Percentiles rank a stretch among this genome's conserved stretches.
These are phyloP conservation scores for Halichoeres trimaculatus DNA, from an alignment of 2,113 vertebrate genomes.

Conservation along the genomic window DNA sequence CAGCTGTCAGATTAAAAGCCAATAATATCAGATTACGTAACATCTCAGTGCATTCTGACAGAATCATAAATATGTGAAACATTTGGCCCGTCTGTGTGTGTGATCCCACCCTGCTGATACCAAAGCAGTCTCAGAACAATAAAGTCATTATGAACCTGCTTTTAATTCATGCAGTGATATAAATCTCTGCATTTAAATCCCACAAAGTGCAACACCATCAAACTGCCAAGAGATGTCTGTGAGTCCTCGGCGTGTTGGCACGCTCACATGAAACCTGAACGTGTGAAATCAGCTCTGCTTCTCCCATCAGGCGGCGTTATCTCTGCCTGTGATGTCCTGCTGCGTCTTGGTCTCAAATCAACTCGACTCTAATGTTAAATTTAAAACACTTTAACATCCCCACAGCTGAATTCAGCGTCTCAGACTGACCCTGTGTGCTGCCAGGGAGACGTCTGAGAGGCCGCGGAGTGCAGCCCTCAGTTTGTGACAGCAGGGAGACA, in stretches of 20 bases:
- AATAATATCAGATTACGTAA: too few species aligned
- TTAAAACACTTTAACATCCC: slow-evolving; percentile 4
- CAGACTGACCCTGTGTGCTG: slow-evolving; percentile 29
- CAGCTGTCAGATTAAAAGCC: too few species aligned
- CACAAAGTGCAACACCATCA: slow-evolving; percentile 7
- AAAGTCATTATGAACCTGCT: neutral
- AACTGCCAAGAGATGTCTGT: neutral
- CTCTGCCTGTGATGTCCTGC: neutral
- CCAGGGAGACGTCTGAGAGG: slow-evolving; percentile 28
- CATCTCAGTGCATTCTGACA: too few species aligned
- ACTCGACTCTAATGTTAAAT: slow-evolving; percentile 30
- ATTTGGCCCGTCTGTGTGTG: neutral
- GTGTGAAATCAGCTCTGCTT: slow-evolving; percentile 27
- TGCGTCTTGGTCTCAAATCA: slow-evolving; percentile 31
- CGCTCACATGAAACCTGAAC: slow-evolving; percentile 1
- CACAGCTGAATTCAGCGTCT: neutral
- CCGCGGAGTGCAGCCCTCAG: slow-evolving; percentile 34
- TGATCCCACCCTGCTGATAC: neutral
- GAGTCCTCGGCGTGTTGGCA: slow-evolving; percentile 12
- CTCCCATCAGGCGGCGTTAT: neutral
- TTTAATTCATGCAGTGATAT: neutral
- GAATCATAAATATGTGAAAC: too few species aligned
- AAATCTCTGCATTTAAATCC: neutral
- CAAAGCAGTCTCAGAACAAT: neutral
- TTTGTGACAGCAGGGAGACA: slow-evolving; percentile 53